Evolutionary conservation across 2,888 invertebrate genomes (phyloP).

Genomic region (Orthonevra nobilis): DNA sequence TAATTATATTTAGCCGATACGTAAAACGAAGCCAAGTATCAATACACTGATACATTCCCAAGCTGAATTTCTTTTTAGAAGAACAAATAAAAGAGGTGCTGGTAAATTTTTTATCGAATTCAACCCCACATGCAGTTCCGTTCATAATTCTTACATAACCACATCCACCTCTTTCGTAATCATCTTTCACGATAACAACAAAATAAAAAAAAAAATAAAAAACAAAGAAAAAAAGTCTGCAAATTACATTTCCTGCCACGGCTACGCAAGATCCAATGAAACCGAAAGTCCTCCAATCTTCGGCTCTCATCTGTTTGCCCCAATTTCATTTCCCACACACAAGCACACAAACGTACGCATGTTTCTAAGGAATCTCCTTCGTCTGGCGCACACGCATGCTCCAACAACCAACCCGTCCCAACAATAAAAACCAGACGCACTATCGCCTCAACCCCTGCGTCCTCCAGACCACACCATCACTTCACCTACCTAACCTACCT

Average conservation of each 20-base stretch:
- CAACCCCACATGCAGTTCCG: too few relatives aligned
- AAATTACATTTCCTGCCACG: slow-evolving; percentile 28
- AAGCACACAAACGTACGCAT: slow-evolving; percentile 14
- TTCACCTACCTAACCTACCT: too few relatives aligned
- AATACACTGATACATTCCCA: too few relatives aligned
- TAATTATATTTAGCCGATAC: too few relatives aligned
- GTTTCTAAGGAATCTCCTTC: slow-evolving; percentile 41
- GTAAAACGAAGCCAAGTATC: too few relatives aligned
- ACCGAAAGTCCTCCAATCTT: slow-evolving; percentile 59
- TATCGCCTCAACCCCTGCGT: slow-evolving; percentile 21
- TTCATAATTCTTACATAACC: slow-evolving; percentile 21
- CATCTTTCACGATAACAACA: too few relatives aligned
- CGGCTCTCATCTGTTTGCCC: slow-evolving; percentile 56
- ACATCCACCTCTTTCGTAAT: too few relatives aligned
- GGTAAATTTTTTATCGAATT: too few relatives aligned
- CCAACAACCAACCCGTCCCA: neutral
- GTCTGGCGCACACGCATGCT: slow-evolving; percentile 62
- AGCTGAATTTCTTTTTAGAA: too few relatives aligned
- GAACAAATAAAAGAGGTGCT: too few relatives aligned
- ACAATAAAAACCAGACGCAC: slow-evolving; percentile 59
- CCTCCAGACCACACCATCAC: slow-evolving; percentile 17
- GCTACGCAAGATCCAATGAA: slow-evolving; percentile 50
- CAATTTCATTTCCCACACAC: slow-evolving; percentile 36
- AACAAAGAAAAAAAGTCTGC: neutral
- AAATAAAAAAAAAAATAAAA: too few relatives aligned